A percentile compares a stretch with the other conserved stretches of the same genome.
These are phyloP conservation scores for Rousettus leschenaultii DNA, from an alignment of 2,113 vertebrate species.

Conservation along the genomic window DNA sequence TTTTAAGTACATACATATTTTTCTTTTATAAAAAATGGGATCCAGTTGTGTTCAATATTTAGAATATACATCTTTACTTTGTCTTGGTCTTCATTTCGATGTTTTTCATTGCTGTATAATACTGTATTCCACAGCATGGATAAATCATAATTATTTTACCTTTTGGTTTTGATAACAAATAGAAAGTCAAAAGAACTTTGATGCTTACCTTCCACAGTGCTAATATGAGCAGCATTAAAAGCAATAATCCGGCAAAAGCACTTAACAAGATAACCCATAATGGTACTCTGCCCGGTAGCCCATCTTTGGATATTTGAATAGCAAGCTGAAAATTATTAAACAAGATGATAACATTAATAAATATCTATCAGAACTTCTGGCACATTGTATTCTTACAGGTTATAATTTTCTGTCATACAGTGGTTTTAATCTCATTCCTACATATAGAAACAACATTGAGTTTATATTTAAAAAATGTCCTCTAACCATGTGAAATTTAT, in stretches of 20 bases:
- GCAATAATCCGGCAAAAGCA: slow-evolving; percentile 92
- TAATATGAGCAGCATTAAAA: slow-evolving; percentile 94
- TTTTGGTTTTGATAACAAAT: not conserved
- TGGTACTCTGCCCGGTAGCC: slow-evolving; percentile 86
- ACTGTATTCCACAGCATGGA: not conserved
- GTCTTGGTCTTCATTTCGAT: not conserved
- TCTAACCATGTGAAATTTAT: not conserved
- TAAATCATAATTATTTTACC: not conserved
- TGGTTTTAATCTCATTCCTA: not conserved
- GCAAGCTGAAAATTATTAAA: slow-evolving; percentile 84
- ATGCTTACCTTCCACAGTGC: slow-evolving; percentile 94
- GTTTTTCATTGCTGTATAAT: not conserved
- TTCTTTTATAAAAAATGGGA: not conserved
- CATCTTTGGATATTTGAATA: slow-evolving; percentile 92
- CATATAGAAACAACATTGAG: not conserved
- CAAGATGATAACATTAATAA: not conserved
- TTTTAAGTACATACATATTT: not conserved
- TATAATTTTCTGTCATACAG: not conserved
- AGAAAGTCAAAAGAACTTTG: not conserved
- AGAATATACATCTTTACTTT: not conserved
- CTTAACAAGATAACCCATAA: slow-evolving; percentile 96
- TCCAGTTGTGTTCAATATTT: not conserved
- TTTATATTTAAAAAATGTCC: not conserved
- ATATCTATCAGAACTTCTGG: not conserved
- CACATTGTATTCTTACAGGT: not conserved